Percentiles rank a stretch among this genome's conserved stretches.
These are phyloP conservation scores for Scelioninae gen. 1 DNA, from an alignment of 2,888 invertebrate species.

Conservation along the genomic window DNA sequence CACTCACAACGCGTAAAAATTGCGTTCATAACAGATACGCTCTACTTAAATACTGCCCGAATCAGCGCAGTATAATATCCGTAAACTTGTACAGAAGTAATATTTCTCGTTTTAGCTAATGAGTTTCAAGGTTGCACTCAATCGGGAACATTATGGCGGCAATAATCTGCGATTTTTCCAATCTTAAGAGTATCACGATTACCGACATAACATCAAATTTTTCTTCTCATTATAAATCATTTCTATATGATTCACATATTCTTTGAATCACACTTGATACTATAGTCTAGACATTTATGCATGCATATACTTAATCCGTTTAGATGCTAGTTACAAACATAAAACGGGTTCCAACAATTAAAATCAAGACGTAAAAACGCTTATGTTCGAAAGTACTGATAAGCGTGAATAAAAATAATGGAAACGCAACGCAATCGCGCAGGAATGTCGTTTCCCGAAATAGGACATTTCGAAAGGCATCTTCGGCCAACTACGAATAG, in stretches of 20 bases:
- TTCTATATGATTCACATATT: neutral
- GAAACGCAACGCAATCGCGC: constrained; percentile 38
- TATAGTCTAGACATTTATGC: neutral
- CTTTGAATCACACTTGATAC: constrained; percentile 5
- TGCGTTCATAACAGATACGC: constrained; percentile 28
- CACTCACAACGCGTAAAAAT: neutral
- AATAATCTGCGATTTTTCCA: constrained; percentile 19
- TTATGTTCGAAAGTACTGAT: constrained; percentile 24
- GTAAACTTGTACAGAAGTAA: constrained; percentile 15
- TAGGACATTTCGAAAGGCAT: constrained; percentile 33
- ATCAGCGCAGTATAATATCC: constrained; percentile 11
- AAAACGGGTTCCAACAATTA: constrained; percentile 12
- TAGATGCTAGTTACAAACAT: neutral
- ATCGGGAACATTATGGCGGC: constrained; percentile 18
- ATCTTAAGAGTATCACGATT: constrained; percentile 12
- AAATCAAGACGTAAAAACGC: neutral
- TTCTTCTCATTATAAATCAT: constrained; percentile 5
- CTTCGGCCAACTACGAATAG: constrained; percentile 12
- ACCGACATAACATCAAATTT: neutral
- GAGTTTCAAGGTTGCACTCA: constrained; percentile 21
- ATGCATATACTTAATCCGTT: neutral
- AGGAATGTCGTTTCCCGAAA: constrained; percentile 37
- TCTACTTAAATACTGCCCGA: constrained; percentile 28
- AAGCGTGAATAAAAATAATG: constrained; percentile 45
- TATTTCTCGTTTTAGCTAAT: constrained; percentile 25